Evolutionary conservation across 2,888 invertebrate species (phyloP).

Genomic region (Allolobophora icterica): DNA sequence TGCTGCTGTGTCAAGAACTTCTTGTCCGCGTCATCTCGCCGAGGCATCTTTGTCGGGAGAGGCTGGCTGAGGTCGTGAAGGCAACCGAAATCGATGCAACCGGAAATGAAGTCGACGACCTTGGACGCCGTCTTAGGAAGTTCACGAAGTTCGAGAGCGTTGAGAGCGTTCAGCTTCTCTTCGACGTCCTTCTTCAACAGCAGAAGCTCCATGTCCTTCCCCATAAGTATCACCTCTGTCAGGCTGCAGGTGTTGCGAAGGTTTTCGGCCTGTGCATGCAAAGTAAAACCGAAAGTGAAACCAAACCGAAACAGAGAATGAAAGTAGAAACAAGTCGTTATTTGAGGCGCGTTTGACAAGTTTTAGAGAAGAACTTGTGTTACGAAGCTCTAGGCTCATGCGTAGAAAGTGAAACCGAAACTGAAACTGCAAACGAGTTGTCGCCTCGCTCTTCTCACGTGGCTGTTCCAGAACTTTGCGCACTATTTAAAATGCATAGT

Average conservation of each 20-base stretch:
- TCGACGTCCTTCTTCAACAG: slow-evolving; percentile 65
- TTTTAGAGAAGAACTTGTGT: too few relatives aligned
- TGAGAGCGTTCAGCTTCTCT: slow-evolving; percentile 61
- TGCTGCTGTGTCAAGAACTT: not conserved
- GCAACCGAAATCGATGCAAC: slow-evolving; percentile 59
- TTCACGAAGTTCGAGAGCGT: slow-evolving; percentile 58
- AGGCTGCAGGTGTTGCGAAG: slow-evolving; percentile 65
- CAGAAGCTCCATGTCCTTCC: slow-evolving; percentile 65
- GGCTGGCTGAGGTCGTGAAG: slow-evolving; percentile 60
- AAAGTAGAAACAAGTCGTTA: not conserved
- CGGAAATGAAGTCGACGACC: slow-evolving; percentile 57
- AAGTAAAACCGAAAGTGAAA: not conserved
- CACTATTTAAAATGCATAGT: too few relatives aligned
- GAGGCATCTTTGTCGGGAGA: slow-evolving; percentile 47
- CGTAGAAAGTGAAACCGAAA: too few relatives aligned
- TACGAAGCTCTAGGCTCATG: too few relatives aligned
- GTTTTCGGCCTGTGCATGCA: slow-evolving; percentile 54
- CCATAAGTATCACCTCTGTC: slow-evolving; percentile 65
- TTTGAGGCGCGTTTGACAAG: too few relatives aligned
- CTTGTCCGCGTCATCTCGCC: not conserved
- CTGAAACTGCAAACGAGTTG: too few relatives aligned
- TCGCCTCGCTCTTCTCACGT: too few relatives aligned
- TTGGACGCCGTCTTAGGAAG: slow-evolving; percentile 58
- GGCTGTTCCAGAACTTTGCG: too few relatives aligned
- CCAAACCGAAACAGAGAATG: not conserved